phyloP scores from a whole-genome alignment of 2,888 invertebrate genomes.

The Tetrapedia diversipes region DNA sequence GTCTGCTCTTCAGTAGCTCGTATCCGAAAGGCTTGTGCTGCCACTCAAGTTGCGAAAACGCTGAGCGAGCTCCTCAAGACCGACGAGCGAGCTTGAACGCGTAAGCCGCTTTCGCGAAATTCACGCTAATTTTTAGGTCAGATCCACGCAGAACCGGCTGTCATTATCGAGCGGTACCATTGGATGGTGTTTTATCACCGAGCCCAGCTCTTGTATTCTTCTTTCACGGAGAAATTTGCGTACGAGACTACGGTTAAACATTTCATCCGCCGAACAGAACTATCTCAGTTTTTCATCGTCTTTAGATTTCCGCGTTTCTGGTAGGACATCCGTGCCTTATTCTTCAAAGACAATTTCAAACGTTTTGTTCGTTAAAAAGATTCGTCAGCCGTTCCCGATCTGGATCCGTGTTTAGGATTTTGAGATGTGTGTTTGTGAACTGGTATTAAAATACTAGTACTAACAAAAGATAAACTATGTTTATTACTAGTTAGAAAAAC shows the following conservation, averaged over 20 bases:
- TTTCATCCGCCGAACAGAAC: not conserved
- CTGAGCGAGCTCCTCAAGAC: conserved; percentile 53
- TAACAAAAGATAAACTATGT: no score
- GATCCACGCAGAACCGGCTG: not conserved
- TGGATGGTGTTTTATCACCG: conserved; percentile 15
- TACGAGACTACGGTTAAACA: not conserved
- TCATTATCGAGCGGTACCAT: conserved; percentile 1
- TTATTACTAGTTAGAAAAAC: no score
- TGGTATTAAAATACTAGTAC: no score
- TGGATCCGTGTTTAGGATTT: no score
- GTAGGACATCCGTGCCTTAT: not conserved
- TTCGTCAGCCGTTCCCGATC: no score
- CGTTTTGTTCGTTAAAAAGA: no score
- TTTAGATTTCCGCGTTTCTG: not conserved
- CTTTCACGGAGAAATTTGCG: conserved; percentile 19
- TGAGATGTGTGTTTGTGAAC: no score
- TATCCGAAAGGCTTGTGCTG: conserved; percentile 36
- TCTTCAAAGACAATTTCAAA: not conserved
- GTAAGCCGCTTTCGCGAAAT: conserved; percentile 38
- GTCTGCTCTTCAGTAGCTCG: conserved; percentile 1
- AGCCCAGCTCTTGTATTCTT: not conserved
- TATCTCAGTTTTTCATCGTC: not conserved
- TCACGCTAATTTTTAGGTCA: conserved; percentile 57
- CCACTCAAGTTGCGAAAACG: conserved; percentile 50
- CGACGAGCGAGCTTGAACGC: conserved; percentile 29